Evolutionary conservation across 2,113 vertebrate species (phyloP), one percentile per base, ranked within the genome.

Genomic region (Dendrocopos noguchii): DNA sequence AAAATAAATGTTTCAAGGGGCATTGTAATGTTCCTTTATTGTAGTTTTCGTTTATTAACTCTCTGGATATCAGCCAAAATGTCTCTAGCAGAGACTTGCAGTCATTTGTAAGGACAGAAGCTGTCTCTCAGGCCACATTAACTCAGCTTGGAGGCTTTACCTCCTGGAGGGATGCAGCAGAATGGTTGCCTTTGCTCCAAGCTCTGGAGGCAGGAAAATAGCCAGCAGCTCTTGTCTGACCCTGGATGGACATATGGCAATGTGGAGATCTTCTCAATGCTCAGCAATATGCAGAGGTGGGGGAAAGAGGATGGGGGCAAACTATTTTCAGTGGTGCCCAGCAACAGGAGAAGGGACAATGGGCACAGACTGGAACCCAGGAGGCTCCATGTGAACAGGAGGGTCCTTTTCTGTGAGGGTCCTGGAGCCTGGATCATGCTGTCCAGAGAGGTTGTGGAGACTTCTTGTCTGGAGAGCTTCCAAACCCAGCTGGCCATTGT

Each of bases 151-250:
- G 21, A 17, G 27, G 39, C 63, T n/a, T 25, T 65, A 18, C 44
- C 12, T 50, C 19, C 0, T 2, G 42, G 59, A 74, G 65, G 46
- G 79, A 25, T 34, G 33, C 19, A 11, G 59, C 0, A 1, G 4
- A 57, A 7, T 8, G 42, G 29, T 17, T 65, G 27, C 36, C 22
- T 28, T 39, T 53, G 64, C 47, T 24, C 10, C 47, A 7, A 9
- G 9, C 60, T 10, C 6, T 5, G 57, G 46, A 53, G 68, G 39
- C 71, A 44, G 59, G 57, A 46, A 20, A 31, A 36, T 0, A 56
- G 33, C 39, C 20, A 7, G 7, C 31, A 59, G 36, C 68, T 80
- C 2, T 29, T 0, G 0, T 16, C 16, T 80, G 34, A 24, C 25
- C 18, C 34, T 33, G 36, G 44, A 2, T 6, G 44, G 59, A 22